A percentile compares a stretch with the other conserved stretches of the same genome.
Conservation (phyloP, 2,113 vertebrate genomes). For the Nothoprocta perdicaria region DNA sequence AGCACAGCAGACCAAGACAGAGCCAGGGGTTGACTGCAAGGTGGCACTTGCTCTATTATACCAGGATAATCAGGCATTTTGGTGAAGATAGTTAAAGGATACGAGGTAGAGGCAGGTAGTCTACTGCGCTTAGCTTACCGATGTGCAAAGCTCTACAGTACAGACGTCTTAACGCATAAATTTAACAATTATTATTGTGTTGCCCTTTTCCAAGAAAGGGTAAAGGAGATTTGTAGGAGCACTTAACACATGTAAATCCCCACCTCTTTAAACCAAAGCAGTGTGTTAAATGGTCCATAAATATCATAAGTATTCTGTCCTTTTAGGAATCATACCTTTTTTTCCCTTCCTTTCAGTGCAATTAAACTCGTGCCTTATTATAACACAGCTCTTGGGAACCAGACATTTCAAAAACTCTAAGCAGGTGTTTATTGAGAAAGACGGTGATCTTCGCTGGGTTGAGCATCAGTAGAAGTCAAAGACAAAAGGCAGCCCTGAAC, state of each 20-base stretch:
- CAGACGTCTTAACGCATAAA: slow-evolving; percentile 75
- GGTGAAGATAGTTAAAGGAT: background rate
- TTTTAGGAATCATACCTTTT: slow-evolving; percentile 53
- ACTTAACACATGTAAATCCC: slow-evolving; percentile 78
- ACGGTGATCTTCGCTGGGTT: background rate
- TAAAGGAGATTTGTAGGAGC: slow-evolving; percentile 82
- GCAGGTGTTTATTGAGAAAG: slow-evolving; percentile 26
- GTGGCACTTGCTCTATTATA: background rate
- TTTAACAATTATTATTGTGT: slow-evolving; percentile 78
- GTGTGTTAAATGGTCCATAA: slow-evolving; percentile 73
- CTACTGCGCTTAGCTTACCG: slow-evolving; percentile 44
- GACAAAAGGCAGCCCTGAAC: background rate
- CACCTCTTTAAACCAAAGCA: slow-evolving; percentile 69
- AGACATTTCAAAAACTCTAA: background rate
- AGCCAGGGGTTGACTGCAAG: background rate
- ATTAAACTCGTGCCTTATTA: slow-evolving; percentile 46
- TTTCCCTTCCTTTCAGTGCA: slow-evolving; percentile 7
- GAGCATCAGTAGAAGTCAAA: background rate
- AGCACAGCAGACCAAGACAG: background rate
- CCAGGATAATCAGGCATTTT: background rate
- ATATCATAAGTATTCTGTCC: slow-evolving; percentile 72
- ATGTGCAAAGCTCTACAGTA: slow-evolving; percentile 57
- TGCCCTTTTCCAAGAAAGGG: slow-evolving; percentile 83
- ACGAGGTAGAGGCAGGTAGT: slow-evolving; percentile 24
- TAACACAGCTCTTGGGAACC: slow-evolving; percentile 19